Evolutionary conservation across 2,113 vertebrate species (phyloP).

Genomic region (Arvicanthis niloticus): DNA sequence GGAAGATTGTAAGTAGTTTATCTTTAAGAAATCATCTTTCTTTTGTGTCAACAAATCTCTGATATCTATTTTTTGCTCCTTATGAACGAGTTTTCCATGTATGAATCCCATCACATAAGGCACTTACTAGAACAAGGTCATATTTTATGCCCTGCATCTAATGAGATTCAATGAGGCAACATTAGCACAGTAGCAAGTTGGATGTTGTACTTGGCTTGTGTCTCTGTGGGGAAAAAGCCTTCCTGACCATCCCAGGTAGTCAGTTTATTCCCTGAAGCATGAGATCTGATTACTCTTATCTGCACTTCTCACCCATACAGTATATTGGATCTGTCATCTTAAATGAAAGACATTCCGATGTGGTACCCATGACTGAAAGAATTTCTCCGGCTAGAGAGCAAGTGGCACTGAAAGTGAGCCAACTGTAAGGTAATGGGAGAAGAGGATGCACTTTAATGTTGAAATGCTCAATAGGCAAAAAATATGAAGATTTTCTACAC

Average conservation of each 20-base stretch:
- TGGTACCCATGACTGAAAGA: constrained; percentile 53
- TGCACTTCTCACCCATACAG: constrained; percentile 54
- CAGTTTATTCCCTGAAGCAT: constrained; percentile 66
- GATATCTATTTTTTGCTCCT: not conserved
- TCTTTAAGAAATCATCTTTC: constrained; percentile 62
- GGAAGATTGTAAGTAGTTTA: constrained; percentile 65
- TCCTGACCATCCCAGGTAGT: constrained; percentile 50
- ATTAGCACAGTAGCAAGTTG: not conserved
- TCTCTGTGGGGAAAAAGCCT: constrained; percentile 37
- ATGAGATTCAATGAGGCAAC: not conserved
- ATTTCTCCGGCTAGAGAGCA: constrained; percentile 60
- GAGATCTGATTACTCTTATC: constrained; percentile 78
- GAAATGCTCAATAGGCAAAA: constrained; percentile 27
- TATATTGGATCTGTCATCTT: constrained; percentile 59
- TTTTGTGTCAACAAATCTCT: constrained; percentile 55
- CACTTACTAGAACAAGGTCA: not conserved
- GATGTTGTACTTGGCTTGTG: not conserved
- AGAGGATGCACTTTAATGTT: not conserved
- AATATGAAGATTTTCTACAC: not conserved
- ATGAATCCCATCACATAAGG: not conserved
- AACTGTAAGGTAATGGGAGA: not conserved
- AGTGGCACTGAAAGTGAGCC: constrained; percentile 48
- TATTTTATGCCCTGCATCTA: not conserved
- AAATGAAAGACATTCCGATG: constrained; percentile 65
- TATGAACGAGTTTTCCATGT: constrained; percentile 40